These are phyloP conservation scores for Ovibos moschatus DNA, from an alignment of 2,113 vertebrate genomes.

Conservation along the genomic window DNA sequence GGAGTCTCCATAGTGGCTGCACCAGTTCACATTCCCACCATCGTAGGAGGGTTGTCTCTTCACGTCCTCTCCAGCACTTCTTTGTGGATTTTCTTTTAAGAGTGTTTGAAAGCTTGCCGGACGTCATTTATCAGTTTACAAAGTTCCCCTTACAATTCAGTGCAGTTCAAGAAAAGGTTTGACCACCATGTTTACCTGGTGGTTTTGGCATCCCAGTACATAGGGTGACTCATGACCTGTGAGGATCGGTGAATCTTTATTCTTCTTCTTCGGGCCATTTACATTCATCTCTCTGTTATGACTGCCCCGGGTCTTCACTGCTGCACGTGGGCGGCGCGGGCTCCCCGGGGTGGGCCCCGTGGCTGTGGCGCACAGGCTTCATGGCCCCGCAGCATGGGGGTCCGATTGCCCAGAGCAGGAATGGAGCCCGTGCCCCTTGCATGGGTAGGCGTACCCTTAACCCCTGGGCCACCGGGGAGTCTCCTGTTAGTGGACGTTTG, in stretches of 20 bases:
- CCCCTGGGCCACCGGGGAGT: background rate
- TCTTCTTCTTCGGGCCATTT: fast-evolving
- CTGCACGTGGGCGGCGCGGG: fast-evolving
- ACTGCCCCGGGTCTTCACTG: background rate
- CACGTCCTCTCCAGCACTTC: background rate
- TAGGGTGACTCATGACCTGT: background rate
- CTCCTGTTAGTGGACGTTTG: background rate
- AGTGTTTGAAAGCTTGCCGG: background rate
- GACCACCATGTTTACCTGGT: background rate
- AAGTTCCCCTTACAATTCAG: background rate
- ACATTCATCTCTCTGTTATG: fast-evolving
- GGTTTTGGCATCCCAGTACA: background rate
- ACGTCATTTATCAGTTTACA: background rate
- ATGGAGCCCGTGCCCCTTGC: background rate
- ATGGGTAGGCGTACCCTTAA: background rate
- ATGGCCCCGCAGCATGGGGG: background rate
- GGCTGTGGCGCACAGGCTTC: background rate
- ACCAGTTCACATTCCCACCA: background rate
- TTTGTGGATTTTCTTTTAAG: background rate
- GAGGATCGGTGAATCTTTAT: background rate
- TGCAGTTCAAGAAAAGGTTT: background rate
- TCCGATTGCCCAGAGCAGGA: background rate
- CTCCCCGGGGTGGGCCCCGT: fast-evolving
- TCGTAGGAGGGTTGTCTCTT: background rate
- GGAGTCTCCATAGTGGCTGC: background rate